Conservation (phyloP, 2,113 vertebrate genomes). For the Pachycephala philippinensis region DNA sequence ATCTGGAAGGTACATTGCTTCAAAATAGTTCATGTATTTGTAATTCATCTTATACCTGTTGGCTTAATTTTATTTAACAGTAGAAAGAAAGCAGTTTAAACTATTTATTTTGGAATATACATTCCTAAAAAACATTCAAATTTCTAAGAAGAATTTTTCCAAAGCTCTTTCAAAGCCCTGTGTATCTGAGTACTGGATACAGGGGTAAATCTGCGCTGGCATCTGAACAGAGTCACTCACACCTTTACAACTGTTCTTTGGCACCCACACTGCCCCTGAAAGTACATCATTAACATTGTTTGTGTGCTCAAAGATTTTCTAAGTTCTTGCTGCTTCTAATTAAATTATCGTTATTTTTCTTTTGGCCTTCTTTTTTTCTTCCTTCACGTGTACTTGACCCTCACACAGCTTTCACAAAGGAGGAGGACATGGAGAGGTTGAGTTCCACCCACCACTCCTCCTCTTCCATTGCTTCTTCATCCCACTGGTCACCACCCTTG, state of each 20-base stretch:
- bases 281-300: not conserved
- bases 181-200: not conserved
- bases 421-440: slow-evolving; percentile 56
- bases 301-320: not conserved
- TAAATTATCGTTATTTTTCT: slow-evolving; percentile 37
- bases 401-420: slow-evolving; percentile 57
- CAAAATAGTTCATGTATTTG: not conserved
- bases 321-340: slow-evolving; percentile 42
- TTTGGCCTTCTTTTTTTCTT: slow-evolving; percentile 32
- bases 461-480: slow-evolving; percentile 65
- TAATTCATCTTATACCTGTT: not conserved
- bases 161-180: not conserved
- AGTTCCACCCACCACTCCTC: slow-evolving; percentile 48
- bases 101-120: not conserved
- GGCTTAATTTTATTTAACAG: not conserved
- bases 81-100: not conserved
- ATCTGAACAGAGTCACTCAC: slow-evolving; percentile 49
- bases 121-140: not conserved
- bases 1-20: not conserved
- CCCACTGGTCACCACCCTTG: slow-evolving; percentile 64
- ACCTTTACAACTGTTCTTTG: not conserved
- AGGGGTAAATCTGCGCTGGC: not conserved
- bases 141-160: not conserved
- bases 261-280: not conserved
- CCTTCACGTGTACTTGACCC: slow-evolving; percentile 24